A percentile compares a stretch with the other conserved stretches of the same genome.
These are phyloP conservation scores for Patagioenas fasciata DNA, from an alignment of 2,113 vertebrate genomes.

Conservation along the genomic window DNA sequence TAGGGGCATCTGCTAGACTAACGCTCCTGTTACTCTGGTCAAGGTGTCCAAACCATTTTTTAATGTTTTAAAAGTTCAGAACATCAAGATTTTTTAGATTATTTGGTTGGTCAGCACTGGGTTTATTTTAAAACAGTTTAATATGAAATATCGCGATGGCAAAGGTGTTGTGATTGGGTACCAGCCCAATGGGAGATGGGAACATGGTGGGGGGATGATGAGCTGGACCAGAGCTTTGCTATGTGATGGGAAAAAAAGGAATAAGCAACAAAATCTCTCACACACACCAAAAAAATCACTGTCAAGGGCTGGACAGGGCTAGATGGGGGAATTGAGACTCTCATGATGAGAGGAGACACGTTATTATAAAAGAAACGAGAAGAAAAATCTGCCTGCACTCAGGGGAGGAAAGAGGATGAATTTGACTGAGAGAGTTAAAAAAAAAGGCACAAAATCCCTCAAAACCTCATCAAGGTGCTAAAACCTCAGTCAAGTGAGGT, in stretches of 20 bases:
- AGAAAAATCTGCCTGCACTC: neutral
- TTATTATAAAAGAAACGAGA: neutral
- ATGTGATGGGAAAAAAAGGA: rapidly evolving
- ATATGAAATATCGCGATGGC: rapidly evolving
- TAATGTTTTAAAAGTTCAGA: neutral
- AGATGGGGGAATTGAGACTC: neutral
- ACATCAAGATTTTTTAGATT: too few species aligned
- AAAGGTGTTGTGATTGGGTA: rapidly evolving
- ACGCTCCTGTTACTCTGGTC: neutral
- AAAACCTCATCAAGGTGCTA: constrained; percentile 43
- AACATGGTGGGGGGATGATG: neutral
- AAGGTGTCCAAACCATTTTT: neutral
- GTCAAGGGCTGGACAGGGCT: neutral
- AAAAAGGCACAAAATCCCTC: neutral
- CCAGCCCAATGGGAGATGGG: neutral
- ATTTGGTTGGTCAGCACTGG: too few species aligned
- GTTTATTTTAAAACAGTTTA: neutral
- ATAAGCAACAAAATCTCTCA: rapidly evolving
- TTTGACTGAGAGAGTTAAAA: neutral
- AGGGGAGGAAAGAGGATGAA: neutral
- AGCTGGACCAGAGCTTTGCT: neutral
- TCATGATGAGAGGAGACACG: rapidly evolving
- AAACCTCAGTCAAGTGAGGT: constrained; percentile 40
- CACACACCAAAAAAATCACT: neutral
- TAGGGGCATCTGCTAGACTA: neutral